These are phyloP conservation scores for Parus major DNA, from an alignment of 2,113 vertebrate genomes.

Conservation along the genomic window DNA sequence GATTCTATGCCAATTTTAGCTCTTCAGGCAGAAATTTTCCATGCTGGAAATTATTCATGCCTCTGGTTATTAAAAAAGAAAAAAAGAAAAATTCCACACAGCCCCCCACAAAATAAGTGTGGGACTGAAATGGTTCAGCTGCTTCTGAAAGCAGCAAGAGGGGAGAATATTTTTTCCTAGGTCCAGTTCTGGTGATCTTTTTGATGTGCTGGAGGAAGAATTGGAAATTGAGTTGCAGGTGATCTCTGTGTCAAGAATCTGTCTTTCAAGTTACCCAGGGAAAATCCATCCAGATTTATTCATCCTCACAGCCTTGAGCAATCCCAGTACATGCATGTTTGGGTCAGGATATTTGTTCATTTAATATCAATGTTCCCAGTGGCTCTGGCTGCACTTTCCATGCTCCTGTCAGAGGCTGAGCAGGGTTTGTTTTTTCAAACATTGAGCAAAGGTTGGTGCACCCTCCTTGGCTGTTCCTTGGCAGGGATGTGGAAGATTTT, in stretches of 20 bases:
- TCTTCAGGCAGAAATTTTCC: conserved; percentile 61
- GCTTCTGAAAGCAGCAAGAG: neutral
- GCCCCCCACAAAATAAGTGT: neutral
- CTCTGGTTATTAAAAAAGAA: neutral
- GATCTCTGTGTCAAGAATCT: conserved; percentile 21
- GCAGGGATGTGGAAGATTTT: neutral
- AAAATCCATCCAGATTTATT: neutral
- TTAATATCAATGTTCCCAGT: neutral
- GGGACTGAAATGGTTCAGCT: neutral
- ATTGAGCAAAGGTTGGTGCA: neutral
- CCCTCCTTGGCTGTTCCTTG: neutral
- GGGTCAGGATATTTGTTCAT: neutral
- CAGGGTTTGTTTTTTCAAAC: neutral
- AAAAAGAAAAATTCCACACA: neutral
- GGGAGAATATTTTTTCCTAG: neutral
- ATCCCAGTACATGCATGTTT: neutral
- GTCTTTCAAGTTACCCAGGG: neutral
- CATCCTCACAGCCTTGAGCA: neutral
- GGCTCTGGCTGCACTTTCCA: neutral
- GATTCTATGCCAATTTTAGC: conserved; percentile 55
- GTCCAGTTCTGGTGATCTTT: neutral
- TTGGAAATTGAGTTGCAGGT: neutral
- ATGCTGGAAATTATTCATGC: conserved; percentile 45
- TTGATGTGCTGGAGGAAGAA: neutral
- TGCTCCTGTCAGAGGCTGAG: neutral